Evolutionary conservation across 2,113 vertebrate genomes (phyloP), one percentile per base, ranked within the genome.

Genomic region (Sialia sialis): DNA sequence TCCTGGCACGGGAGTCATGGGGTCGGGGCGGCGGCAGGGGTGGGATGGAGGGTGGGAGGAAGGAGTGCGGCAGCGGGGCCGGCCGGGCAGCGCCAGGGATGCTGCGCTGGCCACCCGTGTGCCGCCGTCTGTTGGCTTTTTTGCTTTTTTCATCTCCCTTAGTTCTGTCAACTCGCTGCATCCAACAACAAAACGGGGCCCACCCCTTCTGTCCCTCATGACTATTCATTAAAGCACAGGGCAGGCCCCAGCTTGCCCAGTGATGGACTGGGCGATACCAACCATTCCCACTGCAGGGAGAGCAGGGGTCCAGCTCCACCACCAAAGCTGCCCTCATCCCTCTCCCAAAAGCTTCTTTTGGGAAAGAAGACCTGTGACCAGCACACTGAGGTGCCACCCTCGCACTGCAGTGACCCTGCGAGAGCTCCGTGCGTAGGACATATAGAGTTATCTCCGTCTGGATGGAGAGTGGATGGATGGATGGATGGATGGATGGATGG

Each of bases 201-300:
- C 96, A 98, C 98, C 98, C 98, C 96, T 95, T 97, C 96, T 90
- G 93, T 97, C 97, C 98, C 98, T 98, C 98, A 98, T 99, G 98
- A 98, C 98, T 99, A 98, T 99, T 99, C 98, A 99, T 99, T 97
- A 98, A 97, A 91, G 84, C 27, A 36, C 91, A 68, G 96, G 98
- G 98, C 99, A 99, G 98, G 99, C 87, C 98, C 93, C 97, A 97
- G 96, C 99, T 99, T 99, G 99, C 98, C 99, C 97, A 62, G 56
- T 81, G 97, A 96, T 97, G 98, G 97, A 98, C 97, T 95, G 98
- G 97, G 98, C 98, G 87, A 94, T 95, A 98, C 98, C 98, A 98
- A 95, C 97, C 87, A 68, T 80, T 94, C 95, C 93, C 84, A 92
- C 79, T 30, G 62, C 70, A 87, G 94, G 93, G 95, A 96, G 89